Evolutionary conservation across 2,888 invertebrate species (phyloP).

Genomic region (Metallyticus violacea): DNA sequence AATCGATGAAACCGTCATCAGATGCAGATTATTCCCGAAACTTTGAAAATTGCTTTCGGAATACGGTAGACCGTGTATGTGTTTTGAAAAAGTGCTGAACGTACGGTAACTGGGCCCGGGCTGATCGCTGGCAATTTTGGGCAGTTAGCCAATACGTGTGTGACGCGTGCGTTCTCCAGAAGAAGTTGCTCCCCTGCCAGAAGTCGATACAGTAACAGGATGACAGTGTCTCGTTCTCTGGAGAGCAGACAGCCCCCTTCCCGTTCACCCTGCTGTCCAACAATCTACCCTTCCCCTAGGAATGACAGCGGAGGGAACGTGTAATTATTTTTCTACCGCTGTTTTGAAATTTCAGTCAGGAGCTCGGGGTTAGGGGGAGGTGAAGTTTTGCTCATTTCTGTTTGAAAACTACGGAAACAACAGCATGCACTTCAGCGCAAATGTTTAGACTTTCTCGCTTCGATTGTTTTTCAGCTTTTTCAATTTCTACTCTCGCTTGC

Average conservation of each 20-base stretch:
- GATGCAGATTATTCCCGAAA: background rate
- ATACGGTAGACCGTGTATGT: background rate
- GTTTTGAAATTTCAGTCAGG: background rate
- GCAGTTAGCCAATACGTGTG: background rate
- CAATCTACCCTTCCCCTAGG: too few relatives aligned
- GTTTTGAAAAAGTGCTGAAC: background rate
- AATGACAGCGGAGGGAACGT: background rate
- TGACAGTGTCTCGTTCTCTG: background rate
- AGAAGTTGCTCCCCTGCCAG: background rate
- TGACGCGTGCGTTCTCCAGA: background rate
- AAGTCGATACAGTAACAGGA: too few relatives aligned
- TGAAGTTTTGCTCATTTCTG: background rate
- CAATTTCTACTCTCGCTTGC: too few relatives aligned
- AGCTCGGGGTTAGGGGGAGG: background rate
- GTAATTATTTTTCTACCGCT: background rate
- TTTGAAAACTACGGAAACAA: background rate
- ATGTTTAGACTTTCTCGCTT: too few relatives aligned
- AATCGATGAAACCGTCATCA: background rate
- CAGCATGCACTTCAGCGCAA: too few relatives aligned
- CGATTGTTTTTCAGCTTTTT: too few relatives aligned
- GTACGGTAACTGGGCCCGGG: background rate
- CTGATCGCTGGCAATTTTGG: background rate
- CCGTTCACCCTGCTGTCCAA: background rate
- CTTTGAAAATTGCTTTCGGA: background rate
- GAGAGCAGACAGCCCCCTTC: too few relatives aligned